A percentile compares a stretch with the other conserved stretches of the same genome.
Conservation (phyloP, 1,140 invertebrate species). For the Drosophila ficusphila region DNA sequence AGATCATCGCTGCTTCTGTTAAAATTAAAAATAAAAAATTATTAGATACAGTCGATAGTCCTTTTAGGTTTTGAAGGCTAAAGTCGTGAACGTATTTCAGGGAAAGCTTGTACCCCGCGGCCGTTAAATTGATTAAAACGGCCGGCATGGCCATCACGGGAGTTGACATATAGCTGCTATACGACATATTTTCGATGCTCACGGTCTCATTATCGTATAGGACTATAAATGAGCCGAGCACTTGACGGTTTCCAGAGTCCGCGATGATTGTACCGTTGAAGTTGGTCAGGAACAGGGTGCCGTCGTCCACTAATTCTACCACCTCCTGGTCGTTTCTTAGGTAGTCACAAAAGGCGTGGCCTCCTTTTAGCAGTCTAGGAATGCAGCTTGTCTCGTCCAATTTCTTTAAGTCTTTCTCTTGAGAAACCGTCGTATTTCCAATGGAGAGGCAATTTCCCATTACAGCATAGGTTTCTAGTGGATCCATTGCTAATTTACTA, state of each 20-base stretch:
- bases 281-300: conserved; percentile 10
- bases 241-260: neutral
- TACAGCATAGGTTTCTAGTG: no score
- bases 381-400: conserved; percentile 2
- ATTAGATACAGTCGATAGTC: neutral
- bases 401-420: neutral
- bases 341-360: neutral
- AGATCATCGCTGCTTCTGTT: neutral
- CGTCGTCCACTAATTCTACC: neutral
- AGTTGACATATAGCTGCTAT: neutral
- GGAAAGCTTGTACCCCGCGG: neutral
- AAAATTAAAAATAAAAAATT: neutral
- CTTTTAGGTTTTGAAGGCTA: neutral
- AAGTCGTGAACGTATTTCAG: no score
- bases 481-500: neutral
- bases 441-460: no score
- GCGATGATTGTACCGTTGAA: conserved; percentile 3
- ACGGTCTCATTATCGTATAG: neutral
- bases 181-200: neutral
- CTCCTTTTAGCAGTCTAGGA: conserved; percentile 5
- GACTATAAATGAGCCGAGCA: neutral
- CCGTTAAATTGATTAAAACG: neutral
- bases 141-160: conserved; percentile 3
- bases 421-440: no score
- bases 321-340: neutral